These are phyloP conservation scores for Stigmatopora nigra DNA, from an alignment of 2,113 vertebrate genomes.

Conservation along the genomic window DNA sequence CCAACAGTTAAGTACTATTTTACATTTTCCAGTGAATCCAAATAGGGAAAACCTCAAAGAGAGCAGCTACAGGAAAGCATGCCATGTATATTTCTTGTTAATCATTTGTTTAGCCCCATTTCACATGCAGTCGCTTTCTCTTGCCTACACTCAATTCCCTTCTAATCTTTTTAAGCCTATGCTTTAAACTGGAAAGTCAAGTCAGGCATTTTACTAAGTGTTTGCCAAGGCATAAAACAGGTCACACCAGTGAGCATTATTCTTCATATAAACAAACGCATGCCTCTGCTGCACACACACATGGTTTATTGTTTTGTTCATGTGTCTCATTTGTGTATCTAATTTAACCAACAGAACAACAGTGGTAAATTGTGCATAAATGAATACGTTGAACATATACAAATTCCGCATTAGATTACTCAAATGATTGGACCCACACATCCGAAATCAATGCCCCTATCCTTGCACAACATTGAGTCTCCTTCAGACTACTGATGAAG, in stretches of 20 bases:
- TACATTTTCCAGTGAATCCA: background rate
- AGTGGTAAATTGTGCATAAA: background rate
- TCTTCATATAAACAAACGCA: slow-evolving; percentile 5
- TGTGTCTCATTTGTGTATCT: background rate
- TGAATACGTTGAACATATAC: background rate
- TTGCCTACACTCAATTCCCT: background rate
- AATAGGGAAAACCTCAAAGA: slow-evolving; percentile 21
- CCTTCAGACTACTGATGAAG: background rate
- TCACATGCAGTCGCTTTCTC: background rate
- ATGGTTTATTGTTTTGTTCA: background rate
- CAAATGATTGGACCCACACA: background rate
- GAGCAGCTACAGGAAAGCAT: slow-evolving; percentile 6
- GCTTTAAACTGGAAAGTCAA: slow-evolving; percentile 43
- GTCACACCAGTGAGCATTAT: slow-evolving; percentile 13
- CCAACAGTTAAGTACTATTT: background rate
- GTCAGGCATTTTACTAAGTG: slow-evolving; percentile 3
- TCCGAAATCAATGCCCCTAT: background rate
- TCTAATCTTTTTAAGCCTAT: slow-evolving; percentile 1
- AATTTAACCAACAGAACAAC: background rate
- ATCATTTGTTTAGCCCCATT: slow-evolving; percentile 7
- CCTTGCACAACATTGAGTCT: background rate
- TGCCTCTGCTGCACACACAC: background rate
- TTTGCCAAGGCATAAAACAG: slow-evolving; percentile 19
- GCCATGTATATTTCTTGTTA: background rate
- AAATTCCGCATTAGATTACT: background rate